phyloP scores from a whole-genome alignment of 2,888 invertebrate genomes.

The Apodemia mormo region DNA sequence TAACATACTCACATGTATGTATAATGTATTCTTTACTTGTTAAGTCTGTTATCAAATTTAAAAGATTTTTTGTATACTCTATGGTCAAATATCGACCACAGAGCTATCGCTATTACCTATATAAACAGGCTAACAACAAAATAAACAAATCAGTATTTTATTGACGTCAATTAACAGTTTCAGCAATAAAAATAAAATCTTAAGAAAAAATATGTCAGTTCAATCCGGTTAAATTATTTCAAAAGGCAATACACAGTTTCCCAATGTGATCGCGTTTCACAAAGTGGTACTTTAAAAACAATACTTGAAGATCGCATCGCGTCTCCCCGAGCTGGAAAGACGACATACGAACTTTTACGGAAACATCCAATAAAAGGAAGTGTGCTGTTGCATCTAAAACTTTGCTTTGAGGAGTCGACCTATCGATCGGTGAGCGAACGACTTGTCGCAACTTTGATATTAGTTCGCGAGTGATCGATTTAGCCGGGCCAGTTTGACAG shows the following conservation, averaged over 20 bases:
- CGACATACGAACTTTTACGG: slow-evolving; percentile 61
- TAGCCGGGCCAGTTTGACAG: slow-evolving; percentile 73
- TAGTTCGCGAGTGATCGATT: slow-evolving; percentile 79
- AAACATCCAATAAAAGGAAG: slow-evolving; percentile 74
- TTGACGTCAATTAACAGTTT: no score
- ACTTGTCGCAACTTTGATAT: slow-evolving; percentile 67
- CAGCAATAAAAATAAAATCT: no score
- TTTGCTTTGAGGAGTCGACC: slow-evolving; percentile 44
- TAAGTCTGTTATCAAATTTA: no score
- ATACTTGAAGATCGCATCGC: slow-evolving; percentile 56
- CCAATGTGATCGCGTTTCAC: slow-evolving; percentile 24
- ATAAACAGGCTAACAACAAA: no score
- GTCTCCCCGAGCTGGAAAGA: slow-evolving; percentile 53
- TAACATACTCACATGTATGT: no score
- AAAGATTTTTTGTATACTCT: no score
- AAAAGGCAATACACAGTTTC: slow-evolving; percentile 5
- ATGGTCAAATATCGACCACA: no score
- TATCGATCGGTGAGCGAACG: slow-evolving; percentile 44
- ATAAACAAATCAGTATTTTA: no score
- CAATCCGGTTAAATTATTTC: background rate
- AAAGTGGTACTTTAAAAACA: slow-evolving; percentile 41
- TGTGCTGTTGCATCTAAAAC: slow-evolving; percentile 60
- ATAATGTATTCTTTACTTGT: no score
- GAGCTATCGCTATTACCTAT: no score
- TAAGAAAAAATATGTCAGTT: background rate